Evolutionary conservation across 2,888 invertebrate genomes (phyloP).

Genomic region (Hypena proboscidalis): DNA sequence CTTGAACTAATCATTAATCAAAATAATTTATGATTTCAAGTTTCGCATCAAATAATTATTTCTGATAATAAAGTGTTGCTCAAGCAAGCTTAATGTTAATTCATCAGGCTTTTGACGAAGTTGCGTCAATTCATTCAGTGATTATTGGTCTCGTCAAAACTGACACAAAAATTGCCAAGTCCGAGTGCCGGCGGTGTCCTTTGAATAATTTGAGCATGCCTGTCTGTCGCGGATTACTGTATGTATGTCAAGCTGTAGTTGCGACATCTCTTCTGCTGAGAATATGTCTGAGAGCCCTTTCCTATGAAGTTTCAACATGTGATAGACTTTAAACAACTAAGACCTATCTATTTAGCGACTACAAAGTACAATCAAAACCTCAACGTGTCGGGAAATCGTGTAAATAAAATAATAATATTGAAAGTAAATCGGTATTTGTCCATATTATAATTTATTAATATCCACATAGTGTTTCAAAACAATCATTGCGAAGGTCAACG

Average conservation of each 20-base stretch:
- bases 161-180: constrained; percentile 53
- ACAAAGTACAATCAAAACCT: constrained; percentile 16
- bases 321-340: constrained; percentile 33
- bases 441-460: constrained; percentile 34
- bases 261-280: constrained; percentile 63
- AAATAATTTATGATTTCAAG: neutral
- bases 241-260: constrained; percentile 79
- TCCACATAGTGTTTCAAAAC: constrained; percentile 57
- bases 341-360: constrained; percentile 17
- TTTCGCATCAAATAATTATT: neutral
- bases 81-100: constrained; percentile 40
- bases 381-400: constrained; percentile 5
- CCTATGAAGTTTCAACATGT: constrained; percentile 52
- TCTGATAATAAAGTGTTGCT: constrained; percentile 27
- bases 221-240: constrained; percentile 61
- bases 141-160: constrained; percentile 46
- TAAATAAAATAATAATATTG: constrained; percentile 13
- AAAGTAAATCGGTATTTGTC: constrained; percentile 4
- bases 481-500: constrained; percentile 55
- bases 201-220: constrained; percentile 50
- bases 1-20: neutral
- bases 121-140: constrained; percentile 48
- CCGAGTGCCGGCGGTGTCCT: constrained; percentile 45
- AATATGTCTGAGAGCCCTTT: constrained; percentile 74
- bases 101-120: constrained; percentile 38